phyloP scores from a whole-genome alignment of 1,140 invertebrate species.

The Probaryconus sp. region DNA sequence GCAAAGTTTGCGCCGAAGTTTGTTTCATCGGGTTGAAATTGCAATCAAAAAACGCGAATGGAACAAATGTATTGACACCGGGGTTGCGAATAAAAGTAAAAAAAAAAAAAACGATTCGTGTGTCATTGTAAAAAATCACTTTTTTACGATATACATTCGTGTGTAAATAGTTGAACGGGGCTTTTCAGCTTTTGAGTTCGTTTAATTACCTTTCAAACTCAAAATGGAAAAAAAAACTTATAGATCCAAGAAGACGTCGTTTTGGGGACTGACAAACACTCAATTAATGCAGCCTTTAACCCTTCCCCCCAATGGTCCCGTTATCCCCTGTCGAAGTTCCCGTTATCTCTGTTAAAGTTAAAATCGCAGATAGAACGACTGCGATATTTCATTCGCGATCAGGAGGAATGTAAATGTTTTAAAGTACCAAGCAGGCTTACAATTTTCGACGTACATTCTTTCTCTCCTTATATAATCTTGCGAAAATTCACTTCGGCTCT shows the following conservation, averaged over 20 bases:
- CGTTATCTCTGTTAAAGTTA: no score
- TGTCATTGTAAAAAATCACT: not conserved
- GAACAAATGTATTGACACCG: conserved; percentile 11
- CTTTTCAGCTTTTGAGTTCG: no score
- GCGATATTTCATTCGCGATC: not conserved
- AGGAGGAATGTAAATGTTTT: not conserved
- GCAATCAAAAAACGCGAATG: conserved; percentile 11
- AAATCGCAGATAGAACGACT: not conserved
- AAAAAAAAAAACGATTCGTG: conserved; percentile 13
- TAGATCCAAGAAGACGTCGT: no score
- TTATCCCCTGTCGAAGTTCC: no score
- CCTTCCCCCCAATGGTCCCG: no score
- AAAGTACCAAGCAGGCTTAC: no score
- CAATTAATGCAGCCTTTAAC: no score
- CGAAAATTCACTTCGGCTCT: conserved; percentile 1
- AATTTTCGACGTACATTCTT: not conserved
- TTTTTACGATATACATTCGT: not conserved
- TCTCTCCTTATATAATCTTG: not conserved
- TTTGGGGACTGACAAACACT: no score
- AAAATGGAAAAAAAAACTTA: no score
- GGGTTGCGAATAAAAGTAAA: conserved; percentile 23
- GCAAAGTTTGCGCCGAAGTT: conserved; percentile 20
- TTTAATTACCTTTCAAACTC: no score
- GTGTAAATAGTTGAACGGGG: conserved; percentile 3
- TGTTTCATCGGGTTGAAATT: conserved; percentile 17